phyloP scores from a whole-genome alignment of 2,113 vertebrate genomes.

The Psilopsiagon aurifrons region DNA sequence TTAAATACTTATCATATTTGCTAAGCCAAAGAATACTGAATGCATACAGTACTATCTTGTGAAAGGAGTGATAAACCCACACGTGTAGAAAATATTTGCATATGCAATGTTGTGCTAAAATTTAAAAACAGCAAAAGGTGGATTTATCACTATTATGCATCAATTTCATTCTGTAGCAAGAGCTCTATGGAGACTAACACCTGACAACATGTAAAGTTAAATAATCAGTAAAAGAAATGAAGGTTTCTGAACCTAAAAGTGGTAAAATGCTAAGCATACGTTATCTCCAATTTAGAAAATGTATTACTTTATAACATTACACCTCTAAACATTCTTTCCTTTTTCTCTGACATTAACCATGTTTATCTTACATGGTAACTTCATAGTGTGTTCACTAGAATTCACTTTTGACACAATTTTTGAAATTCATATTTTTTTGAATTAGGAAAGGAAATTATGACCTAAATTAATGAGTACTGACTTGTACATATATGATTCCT shows the following conservation, averaged over 20 bases:
- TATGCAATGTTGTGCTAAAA: background rate
- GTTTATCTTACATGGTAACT: background rate
- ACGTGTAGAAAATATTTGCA: background rate
- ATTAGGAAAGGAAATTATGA: slow-evolving; percentile 54
- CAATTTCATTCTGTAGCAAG: background rate
- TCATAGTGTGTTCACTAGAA: slow-evolving; percentile 46
- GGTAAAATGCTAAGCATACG: background rate
- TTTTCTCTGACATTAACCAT: slow-evolving; percentile 37
- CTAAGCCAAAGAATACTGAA: background rate
- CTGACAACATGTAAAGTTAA: background rate
- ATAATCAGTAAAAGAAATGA: background rate
- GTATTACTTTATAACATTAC: slow-evolving; percentile 11
- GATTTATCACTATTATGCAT: background rate
- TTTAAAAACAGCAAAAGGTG: background rate
- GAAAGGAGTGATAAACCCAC: background rate
- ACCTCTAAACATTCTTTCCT: slow-evolving; percentile 20
- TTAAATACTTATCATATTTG: background rate
- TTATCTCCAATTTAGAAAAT: background rate
- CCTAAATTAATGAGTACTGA: slow-evolving; percentile 17
- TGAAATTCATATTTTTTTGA: slow-evolving; percentile 62
- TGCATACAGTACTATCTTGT: background rate
- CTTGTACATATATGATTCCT: slow-evolving; percentile 24
- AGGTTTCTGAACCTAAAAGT: background rate
- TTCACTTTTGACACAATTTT: slow-evolving; percentile 52
- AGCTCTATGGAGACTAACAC: background rate